These are phyloP conservation scores for Clunio marinus DNA, from an alignment of 2,888 invertebrate species.

Conservation along the genomic window DNA sequence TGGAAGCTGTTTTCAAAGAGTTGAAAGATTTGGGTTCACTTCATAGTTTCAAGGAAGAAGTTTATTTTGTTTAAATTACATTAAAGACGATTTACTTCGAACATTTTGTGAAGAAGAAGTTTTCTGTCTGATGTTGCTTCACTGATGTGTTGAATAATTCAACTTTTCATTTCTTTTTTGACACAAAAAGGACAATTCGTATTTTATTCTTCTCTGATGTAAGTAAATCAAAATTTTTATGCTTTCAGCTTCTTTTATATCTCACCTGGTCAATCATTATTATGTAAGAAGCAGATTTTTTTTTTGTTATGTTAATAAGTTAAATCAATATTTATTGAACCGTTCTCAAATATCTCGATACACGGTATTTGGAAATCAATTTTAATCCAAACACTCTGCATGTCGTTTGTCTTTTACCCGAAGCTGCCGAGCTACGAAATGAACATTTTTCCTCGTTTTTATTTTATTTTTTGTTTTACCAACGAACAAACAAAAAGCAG, in stretches of 20 bases:
- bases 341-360: conserved; percentile 30
- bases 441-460: neutral
- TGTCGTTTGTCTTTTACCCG: conserved; percentile 11
- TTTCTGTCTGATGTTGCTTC: conserved; percentile 1
- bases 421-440: no score
- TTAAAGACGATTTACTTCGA: conserved; percentile 15
- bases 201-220: no score
- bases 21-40: neutral
- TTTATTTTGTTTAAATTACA: conserved; percentile 9
- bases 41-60: neutral
- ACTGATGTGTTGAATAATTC: no score
- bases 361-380: conserved; percentile 18
- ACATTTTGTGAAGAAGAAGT: neutral
- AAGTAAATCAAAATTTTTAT: no score
- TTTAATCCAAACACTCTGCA: conserved; percentile 1
- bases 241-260: neutral
- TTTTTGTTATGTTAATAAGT: conserved; percentile 29
- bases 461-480: neutral
- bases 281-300: conserved; percentile 10
- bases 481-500: conserved; percentile 1
- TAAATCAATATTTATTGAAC: conserved; percentile 33
- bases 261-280: conserved; percentile 2
- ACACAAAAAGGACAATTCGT: no score
- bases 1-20: no score
- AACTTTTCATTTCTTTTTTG: no score